Conservation (phyloP, 2,888 invertebrate species). For the Blastobasis adustella region DNA sequence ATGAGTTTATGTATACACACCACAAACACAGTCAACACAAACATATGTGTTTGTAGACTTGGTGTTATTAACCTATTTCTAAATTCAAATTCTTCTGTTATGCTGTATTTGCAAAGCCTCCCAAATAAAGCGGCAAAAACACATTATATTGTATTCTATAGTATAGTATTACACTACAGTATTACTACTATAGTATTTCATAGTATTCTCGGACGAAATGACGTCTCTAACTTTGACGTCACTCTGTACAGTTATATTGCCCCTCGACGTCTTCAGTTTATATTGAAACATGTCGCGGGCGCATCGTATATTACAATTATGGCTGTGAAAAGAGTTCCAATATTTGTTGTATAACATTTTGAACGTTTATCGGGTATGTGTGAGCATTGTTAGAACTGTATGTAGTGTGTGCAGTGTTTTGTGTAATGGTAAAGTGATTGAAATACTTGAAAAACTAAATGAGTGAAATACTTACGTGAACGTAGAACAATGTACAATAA, state of each 20-base stretch:
- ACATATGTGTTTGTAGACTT: no score
- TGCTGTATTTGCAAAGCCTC: no score
- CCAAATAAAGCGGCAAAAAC: no score
- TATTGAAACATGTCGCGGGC: slow-evolving; percentile 19
- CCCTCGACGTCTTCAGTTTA: slow-evolving; percentile 22
- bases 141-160: no score
- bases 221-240: slow-evolving; percentile 6
- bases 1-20: no score
- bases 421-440: not conserved
- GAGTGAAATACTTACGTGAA: not conserved
- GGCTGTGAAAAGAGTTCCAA: not conserved
- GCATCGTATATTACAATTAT: slow-evolving; percentile 10
- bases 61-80: no score
- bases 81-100: no score
- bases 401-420: not conserved
- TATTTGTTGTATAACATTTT: not conserved
- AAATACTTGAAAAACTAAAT: not conserved
- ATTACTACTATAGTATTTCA: no score
- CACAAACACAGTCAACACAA: no score
- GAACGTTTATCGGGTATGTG: not conserved
- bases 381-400: not conserved
- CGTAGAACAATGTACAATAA: slow-evolving; percentile 6
- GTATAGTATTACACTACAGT: no score
- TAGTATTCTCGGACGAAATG: no score
- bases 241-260: slow-evolving; percentile 22